Conservation (phyloP, 2,888 invertebrate genomes). For the Drosophila nr. fundita region DNA sequence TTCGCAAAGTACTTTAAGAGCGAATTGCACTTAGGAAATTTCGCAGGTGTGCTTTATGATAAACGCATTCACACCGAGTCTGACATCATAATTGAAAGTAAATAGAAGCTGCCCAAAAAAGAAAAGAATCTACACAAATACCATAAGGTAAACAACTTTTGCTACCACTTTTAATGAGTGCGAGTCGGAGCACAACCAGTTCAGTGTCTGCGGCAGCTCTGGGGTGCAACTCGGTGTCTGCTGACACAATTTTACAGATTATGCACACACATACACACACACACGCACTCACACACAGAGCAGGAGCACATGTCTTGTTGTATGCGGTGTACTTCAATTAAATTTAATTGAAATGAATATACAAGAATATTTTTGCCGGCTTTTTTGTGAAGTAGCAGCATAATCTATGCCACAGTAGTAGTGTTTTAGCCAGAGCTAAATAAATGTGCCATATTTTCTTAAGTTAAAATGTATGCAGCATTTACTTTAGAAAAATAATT, state of each 20-base stretch:
- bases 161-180: constrained; percentile 63
- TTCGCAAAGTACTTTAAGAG: constrained; percentile 22
- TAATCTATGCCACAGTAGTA: constrained; percentile 43
- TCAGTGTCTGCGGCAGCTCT: constrained; percentile 5
- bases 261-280: constrained; percentile 9
- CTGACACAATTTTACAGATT: constrained; percentile 66
- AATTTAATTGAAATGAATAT: constrained; percentile 78
- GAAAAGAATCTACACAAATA: constrained; percentile 28
- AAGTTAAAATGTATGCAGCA: neutral
- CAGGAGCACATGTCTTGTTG: constrained; percentile 32
- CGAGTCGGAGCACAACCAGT: constrained; percentile 11
- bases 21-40: constrained; percentile 32
- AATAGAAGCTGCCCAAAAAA: constrained; percentile 33
- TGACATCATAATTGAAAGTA: constrained; percentile 47
- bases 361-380: constrained; percentile 35
- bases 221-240: constrained; percentile 61
- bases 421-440: neutral
- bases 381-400: constrained; percentile 50
- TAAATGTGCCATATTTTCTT: neutral
- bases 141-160: constrained; percentile 48
- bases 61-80: constrained; percentile 19
- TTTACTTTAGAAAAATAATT: neutral
- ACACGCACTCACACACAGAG: constrained; percentile 3
- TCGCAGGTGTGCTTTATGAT: constrained; percentile 34
- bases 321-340: constrained; percentile 71